Base-by-base conservation (phyloP, 2,113 vertebrate genomes). In the Nymphicus hollandicus region DNA sequence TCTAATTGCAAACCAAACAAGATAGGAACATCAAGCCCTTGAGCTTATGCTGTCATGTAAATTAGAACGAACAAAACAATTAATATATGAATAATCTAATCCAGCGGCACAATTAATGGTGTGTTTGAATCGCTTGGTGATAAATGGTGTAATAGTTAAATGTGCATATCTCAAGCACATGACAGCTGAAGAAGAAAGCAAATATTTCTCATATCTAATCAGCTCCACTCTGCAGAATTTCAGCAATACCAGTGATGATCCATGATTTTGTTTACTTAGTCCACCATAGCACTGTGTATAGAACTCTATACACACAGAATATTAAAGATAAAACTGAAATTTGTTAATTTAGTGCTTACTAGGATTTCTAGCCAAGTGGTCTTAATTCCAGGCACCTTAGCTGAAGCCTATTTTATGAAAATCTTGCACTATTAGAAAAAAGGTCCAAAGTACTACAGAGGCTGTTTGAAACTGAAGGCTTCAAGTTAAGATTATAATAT, bases 161-260 rank as follows among this genome's bases (percentile, higher is more conserved):
- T 0, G 1, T 8, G 63, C 7, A 27, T 43, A 82, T 80, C 60
- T 72, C 28, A 70, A 71, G 28, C 6, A 80, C 11, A 69, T 0
- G 0, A 49, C 27, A 25, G 41, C 41, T 87, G 28, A 92, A 92
- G 68, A 89, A 93, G 50, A 88, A 95, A 92, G 72, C 19, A 84
- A 73, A 37, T 81, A 74, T 56, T 91, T 95, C 39, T 88, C 63
- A 27, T 79, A 89, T 82, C 49, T 93, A 70, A 95, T 89, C 71
- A 65, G 44, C 53, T 88, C 46, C 15, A 23, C 15, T 69, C 17
- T 52, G 16, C 13, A 91, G 70, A 79, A 84, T 66, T 91, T 74
- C 86, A 91, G 17, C 33, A 92, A 17, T 60, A 86, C 66, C 49
- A 61, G 41, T 27, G 46, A 89, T 37, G 53, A 49, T n/a, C 61